Percentiles rank a stretch among this genome's conserved stretches.
These are phyloP conservation scores for Troides helena DNA, from an alignment of 2,888 invertebrate genomes.

Conservation along the genomic window DNA sequence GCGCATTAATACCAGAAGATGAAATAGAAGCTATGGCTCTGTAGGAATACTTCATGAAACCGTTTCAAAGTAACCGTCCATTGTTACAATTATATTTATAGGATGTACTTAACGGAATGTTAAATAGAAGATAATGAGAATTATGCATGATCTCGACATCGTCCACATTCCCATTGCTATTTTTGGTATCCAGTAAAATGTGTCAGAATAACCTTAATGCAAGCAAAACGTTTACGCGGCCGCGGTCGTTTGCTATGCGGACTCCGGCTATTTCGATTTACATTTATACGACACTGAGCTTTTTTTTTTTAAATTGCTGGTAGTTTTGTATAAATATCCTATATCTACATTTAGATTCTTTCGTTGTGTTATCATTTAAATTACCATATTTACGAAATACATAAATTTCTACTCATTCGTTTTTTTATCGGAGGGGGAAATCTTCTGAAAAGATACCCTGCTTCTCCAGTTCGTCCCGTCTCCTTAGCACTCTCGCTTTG, in stretches of 20 bases:
- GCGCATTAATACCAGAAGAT: no score
- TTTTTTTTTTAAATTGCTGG: conserved; percentile 1
- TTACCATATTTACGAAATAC: background rate
- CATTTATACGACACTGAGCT: conserved; percentile 16
- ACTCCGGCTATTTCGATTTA: conserved; percentile 13
- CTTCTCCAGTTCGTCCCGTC: no score
- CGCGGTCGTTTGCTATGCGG: conserved; percentile 11
- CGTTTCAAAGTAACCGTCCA: no score
- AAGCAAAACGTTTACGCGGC: conserved; percentile 15
- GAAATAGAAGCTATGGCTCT: no score
- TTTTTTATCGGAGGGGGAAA: no score
- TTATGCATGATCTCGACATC: background rate
- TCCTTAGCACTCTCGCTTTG: no score
- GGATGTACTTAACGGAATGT: background rate
- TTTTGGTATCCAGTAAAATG: conserved; percentile 20
- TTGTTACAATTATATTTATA: background rate
- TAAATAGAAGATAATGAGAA: background rate
- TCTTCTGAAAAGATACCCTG: no score
- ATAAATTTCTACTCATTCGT: no score
- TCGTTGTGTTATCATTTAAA: background rate
- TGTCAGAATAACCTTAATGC: conserved; percentile 19
- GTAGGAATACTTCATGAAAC: no score
- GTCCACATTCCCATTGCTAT: conserved; percentile 12
- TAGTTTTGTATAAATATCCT: background rate
- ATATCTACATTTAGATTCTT: background rate